Evolutionary conservation across 1,140 invertebrate genomes (phyloP).

Genomic region (Coptotermes formosanus): DNA sequence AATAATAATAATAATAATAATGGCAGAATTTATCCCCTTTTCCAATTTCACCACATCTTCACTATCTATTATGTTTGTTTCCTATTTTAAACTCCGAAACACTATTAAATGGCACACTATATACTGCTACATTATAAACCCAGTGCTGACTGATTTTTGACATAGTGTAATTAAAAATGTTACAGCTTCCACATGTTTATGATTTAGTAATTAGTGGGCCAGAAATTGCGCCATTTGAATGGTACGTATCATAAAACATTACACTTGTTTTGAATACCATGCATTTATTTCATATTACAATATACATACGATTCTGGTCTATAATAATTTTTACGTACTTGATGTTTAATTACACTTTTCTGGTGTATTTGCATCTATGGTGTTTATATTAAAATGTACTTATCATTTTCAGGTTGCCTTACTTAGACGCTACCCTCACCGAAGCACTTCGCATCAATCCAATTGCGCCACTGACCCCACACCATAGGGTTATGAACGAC

Average conservation of each 20-base stretch:
- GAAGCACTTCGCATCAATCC: slow-evolving; percentile 52
- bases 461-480: slow-evolving; percentile 52
- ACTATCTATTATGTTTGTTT: not conserved
- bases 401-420: slow-evolving; percentile 49
- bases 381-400: not conserved
- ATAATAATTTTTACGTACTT: not conserved
- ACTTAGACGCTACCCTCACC: slow-evolving; percentile 51
- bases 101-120: no score
- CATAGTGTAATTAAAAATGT: no score
- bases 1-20: no score
- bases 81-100: not conserved
- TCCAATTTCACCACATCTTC: no score
- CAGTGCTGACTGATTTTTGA: no score
- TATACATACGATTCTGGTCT: slow-evolving; percentile 29
- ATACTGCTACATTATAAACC: no score
- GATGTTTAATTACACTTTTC: not conserved
- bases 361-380: slow-evolving; percentile 27
- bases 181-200: no score
- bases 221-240: no score
- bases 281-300: not conserved
- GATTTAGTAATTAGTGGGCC: no score
- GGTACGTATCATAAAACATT: no score
- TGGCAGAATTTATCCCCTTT: no score
- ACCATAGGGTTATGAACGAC: slow-evolving; percentile 49
- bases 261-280: no score